phyloP scores from a whole-genome alignment of 2,113 vertebrate genomes.

The Apistogramma diplotaenia region DNA sequence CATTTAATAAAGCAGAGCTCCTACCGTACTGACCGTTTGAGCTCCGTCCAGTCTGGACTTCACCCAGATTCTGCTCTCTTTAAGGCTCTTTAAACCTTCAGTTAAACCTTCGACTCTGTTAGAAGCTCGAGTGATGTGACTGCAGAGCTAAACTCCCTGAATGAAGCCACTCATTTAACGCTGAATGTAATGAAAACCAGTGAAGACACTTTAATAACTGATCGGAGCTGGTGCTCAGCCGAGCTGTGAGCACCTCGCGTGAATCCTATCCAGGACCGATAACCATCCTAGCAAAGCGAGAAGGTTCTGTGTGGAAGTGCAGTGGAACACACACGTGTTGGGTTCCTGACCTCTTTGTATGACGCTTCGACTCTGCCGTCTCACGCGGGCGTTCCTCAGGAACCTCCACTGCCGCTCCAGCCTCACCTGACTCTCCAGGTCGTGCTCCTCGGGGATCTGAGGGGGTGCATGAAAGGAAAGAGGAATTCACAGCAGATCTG shows the following conservation, averaged over 20 bases:
- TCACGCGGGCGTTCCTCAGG: conserved; percentile 86
- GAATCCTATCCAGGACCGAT: neutral
- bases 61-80: neutral
- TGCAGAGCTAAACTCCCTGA: neutral
- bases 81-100: neutral
- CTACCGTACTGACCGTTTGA: neutral
- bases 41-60: neutral
- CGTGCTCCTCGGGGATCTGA: conserved; percentile 94
- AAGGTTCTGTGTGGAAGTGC: neutral
- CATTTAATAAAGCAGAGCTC: neutral
- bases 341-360: conserved; percentile 84
- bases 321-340: neutral
- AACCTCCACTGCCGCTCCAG: conserved; percentile 97
- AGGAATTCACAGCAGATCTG: neutral
- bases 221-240: neutral
- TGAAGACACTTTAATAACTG: neutral
- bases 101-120: neutral
- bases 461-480: neutral
- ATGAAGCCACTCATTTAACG: neutral
- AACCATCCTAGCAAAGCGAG: neutral
- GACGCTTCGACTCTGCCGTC: conserved; percentile 86
- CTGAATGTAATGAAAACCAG: neutral
- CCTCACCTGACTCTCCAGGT: conserved; percentile 92
- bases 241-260: neutral
- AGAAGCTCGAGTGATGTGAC: neutral